Percentiles rank a stretch among this genome's conserved stretches.
These are phyloP conservation scores for Xenentodon cancila DNA, from an alignment of 2,797 vertebrate species.

Conservation along the genomic window DNA sequence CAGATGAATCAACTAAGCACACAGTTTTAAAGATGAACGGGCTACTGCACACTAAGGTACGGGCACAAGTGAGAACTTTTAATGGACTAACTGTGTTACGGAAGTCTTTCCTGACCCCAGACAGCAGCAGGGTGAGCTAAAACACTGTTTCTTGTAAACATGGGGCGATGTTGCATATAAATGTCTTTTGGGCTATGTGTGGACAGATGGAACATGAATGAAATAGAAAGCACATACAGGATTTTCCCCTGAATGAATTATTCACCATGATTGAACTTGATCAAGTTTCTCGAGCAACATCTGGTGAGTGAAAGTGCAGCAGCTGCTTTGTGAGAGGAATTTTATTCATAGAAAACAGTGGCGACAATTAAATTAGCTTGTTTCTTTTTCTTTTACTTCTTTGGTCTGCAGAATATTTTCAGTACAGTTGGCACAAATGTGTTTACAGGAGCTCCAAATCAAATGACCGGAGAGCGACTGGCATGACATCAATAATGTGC, in stretches of 20 bases:
- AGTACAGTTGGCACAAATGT: not conserved
- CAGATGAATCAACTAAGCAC: no score
- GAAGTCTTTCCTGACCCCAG: no score
- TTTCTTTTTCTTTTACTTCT: not conserved
- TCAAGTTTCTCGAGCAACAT: slow-evolving; percentile 23
- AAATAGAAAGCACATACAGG: slow-evolving; percentile 8
- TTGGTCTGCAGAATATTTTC: not conserved
- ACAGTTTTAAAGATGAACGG: no score
- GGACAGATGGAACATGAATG: slow-evolving; percentile 28
- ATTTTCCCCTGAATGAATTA: slow-evolving; percentile 23
- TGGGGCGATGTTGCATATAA: no score
- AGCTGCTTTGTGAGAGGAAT: slow-evolving; percentile 4
- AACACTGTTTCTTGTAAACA: no score
- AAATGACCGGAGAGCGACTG: not conserved
- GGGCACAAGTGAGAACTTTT: no score
- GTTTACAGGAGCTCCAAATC: not conserved
- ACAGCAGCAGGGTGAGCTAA: no score
- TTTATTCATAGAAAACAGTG: slow-evolving; percentile 19
- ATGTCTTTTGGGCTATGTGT: not conserved
- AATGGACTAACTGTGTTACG: no score
- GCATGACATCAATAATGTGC: no score
- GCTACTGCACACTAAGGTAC: no score
- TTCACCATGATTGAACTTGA: slow-evolving; percentile 18
- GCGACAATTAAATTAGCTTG: slow-evolving; percentile 7
- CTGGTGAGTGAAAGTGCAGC: slow-evolving; percentile 14